phyloP scores from a whole-genome alignment of 2,888 invertebrate genomes.

The Fragum fragum region DNA sequence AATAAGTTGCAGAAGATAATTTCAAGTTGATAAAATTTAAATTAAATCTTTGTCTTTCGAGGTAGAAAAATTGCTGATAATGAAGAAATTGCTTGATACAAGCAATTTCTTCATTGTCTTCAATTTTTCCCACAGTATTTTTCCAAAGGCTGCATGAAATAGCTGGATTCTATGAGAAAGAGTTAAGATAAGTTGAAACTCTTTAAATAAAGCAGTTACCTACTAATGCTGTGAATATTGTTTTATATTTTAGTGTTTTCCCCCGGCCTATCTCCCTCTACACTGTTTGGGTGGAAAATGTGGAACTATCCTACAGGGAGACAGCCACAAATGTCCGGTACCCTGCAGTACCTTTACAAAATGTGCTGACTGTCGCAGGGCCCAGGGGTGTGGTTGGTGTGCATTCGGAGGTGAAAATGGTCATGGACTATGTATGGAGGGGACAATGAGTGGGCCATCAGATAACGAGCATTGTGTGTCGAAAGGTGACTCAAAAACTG shows the following conservation, averaged over 20 bases:
- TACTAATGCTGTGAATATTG: too few species aligned
- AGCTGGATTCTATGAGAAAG: too few species aligned
- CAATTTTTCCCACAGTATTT: too few species aligned
- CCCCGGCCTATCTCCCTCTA: conserved; percentile 94
- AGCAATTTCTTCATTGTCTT: too few species aligned
- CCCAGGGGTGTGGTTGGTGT: conserved; percentile 98
- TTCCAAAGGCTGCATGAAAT: too few species aligned
- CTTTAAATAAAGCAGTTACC: too few species aligned
- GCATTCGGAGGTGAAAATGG: conserved; percentile 89
- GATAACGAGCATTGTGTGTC: conserved; percentile 44
- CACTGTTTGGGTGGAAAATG: conserved; percentile 97
- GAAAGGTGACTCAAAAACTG: conserved; percentile 18
- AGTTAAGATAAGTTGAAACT: too few species aligned
- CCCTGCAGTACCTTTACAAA: conserved; percentile 94
- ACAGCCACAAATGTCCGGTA: conserved; percentile 92
- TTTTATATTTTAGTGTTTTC: conserved; percentile 90
- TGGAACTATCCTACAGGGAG: conserved; percentile 89
- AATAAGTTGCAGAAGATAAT: too few species aligned
- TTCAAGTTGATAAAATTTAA: too few species aligned
- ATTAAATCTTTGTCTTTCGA: too few species aligned
- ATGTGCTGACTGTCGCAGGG: conserved; percentile 94
- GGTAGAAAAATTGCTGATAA: too few species aligned
- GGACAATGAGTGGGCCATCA: conserved; percentile 90
- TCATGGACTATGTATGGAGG: conserved; percentile 94
- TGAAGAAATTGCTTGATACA: too few species aligned